phyloP scores from a whole-genome alignment of 2,888 invertebrate genomes.

The Leptopilina drosophilae region DNA sequence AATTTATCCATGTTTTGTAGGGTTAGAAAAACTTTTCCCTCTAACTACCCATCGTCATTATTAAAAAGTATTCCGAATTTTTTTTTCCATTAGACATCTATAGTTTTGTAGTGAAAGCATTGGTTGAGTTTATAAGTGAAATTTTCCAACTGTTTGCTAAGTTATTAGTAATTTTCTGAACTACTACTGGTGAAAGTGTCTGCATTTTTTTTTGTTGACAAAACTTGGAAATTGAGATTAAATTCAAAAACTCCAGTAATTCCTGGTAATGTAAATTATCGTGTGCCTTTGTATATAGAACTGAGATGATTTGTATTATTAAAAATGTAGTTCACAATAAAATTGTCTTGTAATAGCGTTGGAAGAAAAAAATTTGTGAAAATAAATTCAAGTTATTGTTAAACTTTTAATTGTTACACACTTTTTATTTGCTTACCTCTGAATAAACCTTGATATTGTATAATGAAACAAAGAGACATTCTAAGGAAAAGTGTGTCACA shows the following conservation, averaged over 20 bases:
- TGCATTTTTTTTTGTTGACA: constrained; percentile 4
- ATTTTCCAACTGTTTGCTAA: constrained; percentile 6
- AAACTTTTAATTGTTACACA: too few relatives aligned
- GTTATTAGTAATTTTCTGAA: constrained; percentile 20
- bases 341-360: too few relatives aligned
- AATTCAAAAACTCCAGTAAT: neutral
- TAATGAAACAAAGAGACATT: neutral
- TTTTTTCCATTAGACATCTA: constrained; percentile 2
- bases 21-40: constrained; percentile 19
- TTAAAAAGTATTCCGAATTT: constrained; percentile 17
- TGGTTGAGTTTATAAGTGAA: constrained; percentile 5
- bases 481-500: neutral
- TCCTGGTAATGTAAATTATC: constrained; percentile 7
- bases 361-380: too few relatives aligned
- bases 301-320: neutral
- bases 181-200: constrained; percentile 17
- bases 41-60: constrained; percentile 19
- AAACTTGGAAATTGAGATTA: constrained; percentile 16
- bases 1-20: constrained; percentile 5
- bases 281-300: neutral
- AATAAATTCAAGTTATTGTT: too few relatives aligned
- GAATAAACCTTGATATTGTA: neutral
- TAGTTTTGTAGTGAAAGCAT: constrained; percentile 20
- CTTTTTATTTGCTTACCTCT: neutral
- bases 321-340: neutral